Base-by-base conservation (phyloP, 2,797 vertebrate genomes). In the Momotus momota region DNA sequence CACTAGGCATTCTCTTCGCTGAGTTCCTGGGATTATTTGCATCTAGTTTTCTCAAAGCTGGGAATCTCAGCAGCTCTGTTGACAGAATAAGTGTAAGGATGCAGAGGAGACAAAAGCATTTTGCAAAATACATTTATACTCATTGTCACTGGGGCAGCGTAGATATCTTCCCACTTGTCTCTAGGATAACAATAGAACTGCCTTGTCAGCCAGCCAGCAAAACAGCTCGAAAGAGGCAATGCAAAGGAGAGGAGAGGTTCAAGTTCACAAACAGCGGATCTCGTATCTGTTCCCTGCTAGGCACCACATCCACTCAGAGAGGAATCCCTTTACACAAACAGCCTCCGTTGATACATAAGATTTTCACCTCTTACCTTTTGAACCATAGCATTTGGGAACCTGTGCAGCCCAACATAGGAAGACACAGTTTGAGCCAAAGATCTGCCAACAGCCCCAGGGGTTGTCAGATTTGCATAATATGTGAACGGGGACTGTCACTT, bases 351-450 rank as follows among this genome's bases (percentile, higher is more conserved):
- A 48, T 9, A 48, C 12, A 0, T 33, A 46, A 86, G 86, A 74
- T 88, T 91, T 83, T 85, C 81, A 64, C 93, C 86, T 88, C 85
- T 92, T 89, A 73, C 33, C 52, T 92, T 87, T 92, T 41, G 45
- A 91, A 82, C 13, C 10, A 2, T 2, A 77, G 35, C 21, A 69
- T 73, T 60, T 88, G 65, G 77, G 55, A 94, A 81, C 29, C 27
- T 60, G 64, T 46, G 55, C 72, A 52, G 79, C 58, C 82, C 82
- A 85, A 58, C 57, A n/a, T 2, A 65, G 70, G 19, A 73, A 91
- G 81, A 43, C 41, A 29, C 8, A n/a, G 83, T 41, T 85, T 69
- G 80, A 97, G 94, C 92, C 94, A 95, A 91, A 87, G 71, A 94
- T 93, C 90, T 96, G 95, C 96, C 95, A 97, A 81, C 49, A 0